Evolutionary conservation across 2,888 invertebrate species (phyloP).

Genomic region (Leptopilina myrica): DNA sequence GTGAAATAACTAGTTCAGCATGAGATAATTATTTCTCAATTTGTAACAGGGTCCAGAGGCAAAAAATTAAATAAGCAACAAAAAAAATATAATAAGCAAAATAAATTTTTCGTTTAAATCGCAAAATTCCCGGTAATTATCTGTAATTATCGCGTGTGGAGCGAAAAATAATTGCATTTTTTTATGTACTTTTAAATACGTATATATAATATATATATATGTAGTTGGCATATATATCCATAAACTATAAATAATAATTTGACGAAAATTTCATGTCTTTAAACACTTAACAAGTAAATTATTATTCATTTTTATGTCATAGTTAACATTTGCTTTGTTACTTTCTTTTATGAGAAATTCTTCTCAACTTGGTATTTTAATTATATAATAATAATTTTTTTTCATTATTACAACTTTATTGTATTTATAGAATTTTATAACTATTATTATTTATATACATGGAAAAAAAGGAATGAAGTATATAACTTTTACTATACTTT

Average conservation of each 20-base stretch:
- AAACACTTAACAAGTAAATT: constrained; percentile 6
- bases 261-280: neutral
- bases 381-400: neutral
- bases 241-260: neutral
- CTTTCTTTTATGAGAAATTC: neutral
- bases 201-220: neutral
- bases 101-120: neutral
- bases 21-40: constrained; percentile 20
- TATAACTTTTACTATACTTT: no score
- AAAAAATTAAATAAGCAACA: neutral
- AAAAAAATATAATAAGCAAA: neutral
- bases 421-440: no score
- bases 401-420: neutral
- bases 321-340: neutral
- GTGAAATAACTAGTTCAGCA: constrained; percentile 6
- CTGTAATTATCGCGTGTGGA: neutral
- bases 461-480: no score
- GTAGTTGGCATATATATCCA: neutral
- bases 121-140: neutral
- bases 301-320: constrained; percentile 6
- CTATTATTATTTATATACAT: no score
- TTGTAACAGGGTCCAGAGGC: neutral
- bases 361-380: neutral
- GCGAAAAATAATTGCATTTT: constrained; percentile 3
- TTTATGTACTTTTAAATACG: neutral